Percentiles rank a stretch among this genome's conserved stretches.
phyloP scores from a whole-genome alignment of 2,888 invertebrate genomes.

The Cyrtodaria siliqua region DNA sequence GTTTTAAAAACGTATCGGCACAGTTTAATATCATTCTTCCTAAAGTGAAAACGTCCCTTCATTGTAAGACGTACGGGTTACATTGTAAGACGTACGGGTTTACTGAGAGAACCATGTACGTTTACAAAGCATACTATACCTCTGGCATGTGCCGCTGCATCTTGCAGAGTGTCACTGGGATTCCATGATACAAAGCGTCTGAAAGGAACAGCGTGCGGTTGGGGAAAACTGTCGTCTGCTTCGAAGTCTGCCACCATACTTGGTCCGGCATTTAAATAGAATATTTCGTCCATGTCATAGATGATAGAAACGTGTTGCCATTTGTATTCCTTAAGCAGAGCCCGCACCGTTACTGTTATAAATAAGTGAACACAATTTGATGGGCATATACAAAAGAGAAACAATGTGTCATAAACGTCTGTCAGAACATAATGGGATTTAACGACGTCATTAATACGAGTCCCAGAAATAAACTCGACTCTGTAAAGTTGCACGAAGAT shows the following conservation, averaged over 20 bases:
- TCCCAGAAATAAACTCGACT: no score
- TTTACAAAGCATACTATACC: no score
- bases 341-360: slow-evolving; percentile 60
- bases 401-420: no score
- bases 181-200: slow-evolving; percentile 32
- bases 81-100: no score
- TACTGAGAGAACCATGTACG: no score
- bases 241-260: slow-evolving; percentile 64
- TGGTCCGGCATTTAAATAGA: slow-evolving; percentile 63
- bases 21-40: no score
- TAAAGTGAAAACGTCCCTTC: no score
- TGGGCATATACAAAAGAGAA: background rate
- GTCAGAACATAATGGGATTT: no score
- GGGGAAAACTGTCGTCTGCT: slow-evolving; percentile 48
- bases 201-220: slow-evolving; percentile 59
- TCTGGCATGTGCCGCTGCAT: slow-evolving; percentile 61
- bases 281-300: slow-evolving; percentile 65
- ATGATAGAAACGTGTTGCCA: slow-evolving; percentile 66
- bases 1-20: no score
- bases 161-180: slow-evolving; percentile 34
- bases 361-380: background rate
- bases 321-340: slow-evolving; percentile 52
- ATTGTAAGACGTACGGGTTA: no score
- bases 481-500: no score
- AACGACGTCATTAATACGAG: no score